Percentiles rank a stretch among this genome's conserved stretches.
Conservation (phyloP, 1,140 invertebrate species). For the Gerris buenoi region DNA sequence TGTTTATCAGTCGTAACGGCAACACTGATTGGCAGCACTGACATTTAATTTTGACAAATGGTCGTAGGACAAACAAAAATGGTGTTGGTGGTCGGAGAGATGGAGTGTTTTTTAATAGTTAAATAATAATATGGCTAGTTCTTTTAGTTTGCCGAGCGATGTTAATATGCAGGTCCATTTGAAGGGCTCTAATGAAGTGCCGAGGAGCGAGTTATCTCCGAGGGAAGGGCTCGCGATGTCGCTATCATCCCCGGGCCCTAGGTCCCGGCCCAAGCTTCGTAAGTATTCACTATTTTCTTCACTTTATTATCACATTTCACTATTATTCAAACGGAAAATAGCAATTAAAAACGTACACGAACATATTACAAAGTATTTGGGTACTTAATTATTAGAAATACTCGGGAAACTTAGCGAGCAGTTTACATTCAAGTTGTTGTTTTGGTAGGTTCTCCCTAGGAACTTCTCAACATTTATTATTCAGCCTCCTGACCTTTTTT, state of each 20-base stretch:
- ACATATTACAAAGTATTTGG: too few species aligned
- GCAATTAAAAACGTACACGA: too few species aligned
- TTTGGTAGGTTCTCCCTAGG: too few species aligned
- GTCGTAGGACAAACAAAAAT: background rate
- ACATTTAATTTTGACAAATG: background rate
- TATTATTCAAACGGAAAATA: too few species aligned
- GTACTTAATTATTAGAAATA: too few species aligned
- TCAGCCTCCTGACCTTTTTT: background rate
- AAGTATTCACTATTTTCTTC: background rate
- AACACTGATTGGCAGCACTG: background rate
- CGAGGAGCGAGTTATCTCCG: background rate
- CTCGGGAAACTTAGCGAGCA: too few species aligned
- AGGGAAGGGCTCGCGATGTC: background rate
- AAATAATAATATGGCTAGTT: background rate
- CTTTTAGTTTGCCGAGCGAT: background rate
- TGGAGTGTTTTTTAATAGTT: background rate
- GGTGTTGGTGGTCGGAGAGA: background rate
- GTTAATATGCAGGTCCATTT: background rate
- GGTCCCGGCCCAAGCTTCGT: background rate
- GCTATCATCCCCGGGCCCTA: background rate
- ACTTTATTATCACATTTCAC: background rate
- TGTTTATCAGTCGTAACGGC: too few species aligned
- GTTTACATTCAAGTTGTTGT: too few species aligned
- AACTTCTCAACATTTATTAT: background rate
- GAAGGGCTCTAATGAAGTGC: background rate